Percentiles rank a stretch among this genome's conserved stretches.
These are phyloP conservation scores for Mastacembelus armatus DNA, from an alignment of 2,797 vertebrate species.

Conservation along the genomic window DNA sequence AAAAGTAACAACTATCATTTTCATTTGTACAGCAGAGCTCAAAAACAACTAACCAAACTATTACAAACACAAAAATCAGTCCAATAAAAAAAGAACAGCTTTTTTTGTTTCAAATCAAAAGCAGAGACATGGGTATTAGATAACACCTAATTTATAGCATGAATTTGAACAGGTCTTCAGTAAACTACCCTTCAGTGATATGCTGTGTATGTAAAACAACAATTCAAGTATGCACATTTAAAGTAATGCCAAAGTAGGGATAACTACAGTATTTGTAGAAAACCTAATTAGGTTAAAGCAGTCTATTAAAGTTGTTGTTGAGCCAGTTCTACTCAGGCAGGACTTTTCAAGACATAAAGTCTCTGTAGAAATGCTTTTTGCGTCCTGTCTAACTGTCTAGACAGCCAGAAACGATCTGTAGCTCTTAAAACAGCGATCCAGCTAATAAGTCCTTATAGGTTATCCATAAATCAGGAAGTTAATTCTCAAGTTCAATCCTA, in stretches of 20 bases:
- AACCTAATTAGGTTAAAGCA: constrained; percentile 52
- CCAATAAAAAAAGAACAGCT: background rate
- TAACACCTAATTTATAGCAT: background rate
- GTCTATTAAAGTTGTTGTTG: constrained; percentile 53
- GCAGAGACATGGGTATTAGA: background rate
- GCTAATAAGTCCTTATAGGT: constrained; percentile 60
- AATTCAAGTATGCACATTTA: too few relatives aligned
- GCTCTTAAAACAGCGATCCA: constrained; percentile 57
- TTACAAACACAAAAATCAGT: background rate
- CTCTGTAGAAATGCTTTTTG: constrained; percentile 32
- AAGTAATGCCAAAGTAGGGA: too few relatives aligned
- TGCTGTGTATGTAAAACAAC: background rate
- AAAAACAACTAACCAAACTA: constrained; percentile 2
- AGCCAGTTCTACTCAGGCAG: constrained; percentile 47
- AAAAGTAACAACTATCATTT: constrained; percentile 2
- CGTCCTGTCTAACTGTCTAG: constrained; percentile 51
- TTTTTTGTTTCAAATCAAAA: background rate
- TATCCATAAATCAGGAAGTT: constrained; percentile 61
- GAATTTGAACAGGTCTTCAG: background rate
- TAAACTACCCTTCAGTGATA: background rate
- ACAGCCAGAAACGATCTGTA: constrained; percentile 53
- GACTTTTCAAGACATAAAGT: constrained; percentile 42
- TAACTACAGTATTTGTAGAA: constrained; percentile 2
- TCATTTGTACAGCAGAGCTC: background rate
- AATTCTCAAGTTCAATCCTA: constrained; percentile 58